These are phyloP conservation scores for Myiagra hebetior DNA, from an alignment of 2,113 vertebrate genomes.

Conservation along the genomic window DNA sequence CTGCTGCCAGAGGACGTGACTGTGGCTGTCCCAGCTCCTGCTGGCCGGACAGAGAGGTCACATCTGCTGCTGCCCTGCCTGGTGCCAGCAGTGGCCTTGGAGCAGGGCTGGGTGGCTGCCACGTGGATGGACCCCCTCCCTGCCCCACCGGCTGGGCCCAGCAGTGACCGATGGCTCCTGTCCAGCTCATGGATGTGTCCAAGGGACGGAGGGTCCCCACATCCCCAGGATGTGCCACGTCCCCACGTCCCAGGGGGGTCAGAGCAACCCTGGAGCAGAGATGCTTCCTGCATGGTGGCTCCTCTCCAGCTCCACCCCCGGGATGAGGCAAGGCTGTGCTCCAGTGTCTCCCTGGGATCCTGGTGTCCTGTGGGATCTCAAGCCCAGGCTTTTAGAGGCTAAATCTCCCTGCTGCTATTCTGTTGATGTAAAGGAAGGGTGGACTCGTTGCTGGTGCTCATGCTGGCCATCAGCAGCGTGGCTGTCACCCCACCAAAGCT, in stretches of 20 bases:
- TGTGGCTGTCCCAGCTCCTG: not conserved
- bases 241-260: too few relatives aligned
- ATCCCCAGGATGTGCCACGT: not conserved
- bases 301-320: not conserved
- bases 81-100: not conserved
- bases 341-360: not conserved
- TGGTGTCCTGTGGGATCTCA: not conserved
- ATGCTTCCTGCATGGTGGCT: accelerated
- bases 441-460: not conserved
- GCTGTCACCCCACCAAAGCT: not conserved
- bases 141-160: not conserved
- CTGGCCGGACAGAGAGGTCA: not conserved
- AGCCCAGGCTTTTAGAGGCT: not conserved
- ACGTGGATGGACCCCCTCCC: not conserved
- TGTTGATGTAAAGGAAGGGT: not conserved
- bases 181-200: not conserved
- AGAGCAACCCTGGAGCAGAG: not conserved
- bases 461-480: accelerated
- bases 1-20: not conserved
- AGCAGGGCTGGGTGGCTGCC: not conserved
- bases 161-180: not conserved
- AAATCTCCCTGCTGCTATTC: not conserved
- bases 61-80: not conserved
- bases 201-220: not conserved
- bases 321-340: not conserved